Conservation (phyloP, 1,140 invertebrate genomes). For the Pinna nobilis region DNA sequence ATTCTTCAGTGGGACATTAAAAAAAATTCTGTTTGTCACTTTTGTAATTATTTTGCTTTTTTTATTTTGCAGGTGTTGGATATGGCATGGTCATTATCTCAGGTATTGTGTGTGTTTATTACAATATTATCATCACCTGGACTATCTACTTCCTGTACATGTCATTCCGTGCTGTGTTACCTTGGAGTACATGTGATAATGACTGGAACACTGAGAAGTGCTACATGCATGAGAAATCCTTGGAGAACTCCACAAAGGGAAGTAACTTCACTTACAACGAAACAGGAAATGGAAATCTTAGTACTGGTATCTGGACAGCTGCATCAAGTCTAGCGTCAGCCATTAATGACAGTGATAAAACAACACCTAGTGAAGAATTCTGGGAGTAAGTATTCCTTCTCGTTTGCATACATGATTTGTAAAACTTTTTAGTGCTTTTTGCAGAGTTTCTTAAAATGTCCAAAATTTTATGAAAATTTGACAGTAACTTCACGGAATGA, state of each 20-base stretch:
- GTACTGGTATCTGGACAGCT: background rate
- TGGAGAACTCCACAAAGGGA: slow-evolving; percentile 3
- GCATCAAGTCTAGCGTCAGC: background rate
- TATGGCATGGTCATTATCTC: slow-evolving; percentile 69
- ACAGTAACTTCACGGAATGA: background rate
- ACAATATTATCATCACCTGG: slow-evolving; percentile 79
- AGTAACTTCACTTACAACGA: background rate
- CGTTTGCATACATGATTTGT: background rate
- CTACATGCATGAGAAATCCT: background rate
- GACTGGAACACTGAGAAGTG: slow-evolving; percentile 76
- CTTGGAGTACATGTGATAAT: slow-evolving; percentile 77
- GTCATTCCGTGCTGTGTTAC: slow-evolving; percentile 73
- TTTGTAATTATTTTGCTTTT: too few species aligned
- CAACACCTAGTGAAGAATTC: slow-evolving; percentile 66
- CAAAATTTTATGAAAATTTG: background rate
- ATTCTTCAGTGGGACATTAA: too few species aligned
- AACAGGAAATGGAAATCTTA: background rate
- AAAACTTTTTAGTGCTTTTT: too few species aligned
- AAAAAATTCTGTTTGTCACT: too few species aligned
- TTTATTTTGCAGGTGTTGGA: slow-evolving; percentile 60
- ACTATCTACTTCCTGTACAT: slow-evolving; percentile 76
- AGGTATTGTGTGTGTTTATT: slow-evolving; percentile 73
- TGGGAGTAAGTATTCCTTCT: slow-evolving; percentile 59
- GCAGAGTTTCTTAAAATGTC: background rate
- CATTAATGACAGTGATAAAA: background rate